Conservation (phyloP, 2,888 invertebrate genomes). For the Zaprionus obscuricornis region DNA sequence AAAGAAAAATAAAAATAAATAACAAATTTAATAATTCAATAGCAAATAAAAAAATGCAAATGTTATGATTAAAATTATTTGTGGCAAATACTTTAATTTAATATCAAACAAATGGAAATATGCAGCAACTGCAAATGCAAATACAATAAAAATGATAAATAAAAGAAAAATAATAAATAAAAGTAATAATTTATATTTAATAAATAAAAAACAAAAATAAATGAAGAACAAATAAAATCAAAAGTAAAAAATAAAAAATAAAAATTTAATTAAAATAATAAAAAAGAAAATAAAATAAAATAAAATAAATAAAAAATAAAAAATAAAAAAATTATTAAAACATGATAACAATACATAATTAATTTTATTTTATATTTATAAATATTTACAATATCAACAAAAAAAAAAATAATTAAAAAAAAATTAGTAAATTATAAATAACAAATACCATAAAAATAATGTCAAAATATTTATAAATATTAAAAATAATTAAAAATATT, state of each 20-base stretch:
- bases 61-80: neutral
- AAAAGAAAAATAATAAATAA: neutral
- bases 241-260: neutral
- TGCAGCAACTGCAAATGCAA: too few species aligned
- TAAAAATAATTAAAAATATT: too few species aligned
- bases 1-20: neutral
- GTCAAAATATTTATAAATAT: too few species aligned
- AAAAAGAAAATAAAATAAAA: neutral
- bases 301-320: neutral
- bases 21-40: neutral
- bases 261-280: slow-evolving; percentile 1
- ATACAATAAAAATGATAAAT: too few species aligned
- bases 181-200: neutral
- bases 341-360: neutral
- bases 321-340: neutral
- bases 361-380: too few species aligned
- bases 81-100: too few species aligned
- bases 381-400: neutral
- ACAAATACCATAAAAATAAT: too few species aligned
- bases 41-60: neutral
- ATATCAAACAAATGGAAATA: too few species aligned
- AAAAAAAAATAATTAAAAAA: too few species aligned
- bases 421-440: too few species aligned
- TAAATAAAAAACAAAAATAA: too few species aligned
- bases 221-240: too few species aligned